Conservation (phyloP, 2,797 vertebrate species). For the Ara ararauna region DNA sequence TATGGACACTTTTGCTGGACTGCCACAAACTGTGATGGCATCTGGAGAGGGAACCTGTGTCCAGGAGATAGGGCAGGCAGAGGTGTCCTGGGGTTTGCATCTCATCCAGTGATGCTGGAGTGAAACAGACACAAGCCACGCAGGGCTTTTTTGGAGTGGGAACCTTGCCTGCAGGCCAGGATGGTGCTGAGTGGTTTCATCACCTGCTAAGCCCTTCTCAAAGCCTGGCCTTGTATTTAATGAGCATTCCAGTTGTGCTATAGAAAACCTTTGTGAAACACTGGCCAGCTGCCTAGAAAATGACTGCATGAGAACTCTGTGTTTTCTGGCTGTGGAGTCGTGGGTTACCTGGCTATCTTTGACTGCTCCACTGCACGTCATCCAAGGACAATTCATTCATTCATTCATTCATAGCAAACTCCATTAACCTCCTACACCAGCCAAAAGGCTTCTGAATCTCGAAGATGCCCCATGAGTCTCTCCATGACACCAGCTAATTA, state of each 20-base stretch:
- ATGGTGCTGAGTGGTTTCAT: slow-evolving; percentile 12
- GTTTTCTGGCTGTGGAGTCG: neutral
- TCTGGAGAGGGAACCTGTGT: neutral
- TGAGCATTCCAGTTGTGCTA: neutral
- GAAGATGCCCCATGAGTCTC: slow-evolving; percentile 56
- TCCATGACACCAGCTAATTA: slow-evolving; percentile 72
- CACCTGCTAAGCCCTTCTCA: slow-evolving; percentile 22
- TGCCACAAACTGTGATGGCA: neutral
- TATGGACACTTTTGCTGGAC: neutral
- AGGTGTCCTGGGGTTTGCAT: neutral
- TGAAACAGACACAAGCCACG: neutral
- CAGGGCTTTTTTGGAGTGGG: neutral
- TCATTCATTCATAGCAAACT: slow-evolving; percentile 27
- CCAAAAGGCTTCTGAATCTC: slow-evolving; percentile 40
- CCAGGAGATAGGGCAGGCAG: neutral
- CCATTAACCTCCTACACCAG: slow-evolving; percentile 30
- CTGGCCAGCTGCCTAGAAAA: slow-evolving; percentile 36
- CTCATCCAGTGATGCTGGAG: neutral
- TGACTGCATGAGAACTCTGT: neutral
- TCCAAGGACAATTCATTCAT: slow-evolving; percentile 30
- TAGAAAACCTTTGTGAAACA: neutral
- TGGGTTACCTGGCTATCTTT: neutral
- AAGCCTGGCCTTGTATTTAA: neutral
- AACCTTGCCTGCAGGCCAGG: neutral
- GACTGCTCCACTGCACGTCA: neutral